Evolutionary conservation across 2,113 vertebrate genomes (phyloP).

Genomic region (Trematomus loennbergii): DNA sequence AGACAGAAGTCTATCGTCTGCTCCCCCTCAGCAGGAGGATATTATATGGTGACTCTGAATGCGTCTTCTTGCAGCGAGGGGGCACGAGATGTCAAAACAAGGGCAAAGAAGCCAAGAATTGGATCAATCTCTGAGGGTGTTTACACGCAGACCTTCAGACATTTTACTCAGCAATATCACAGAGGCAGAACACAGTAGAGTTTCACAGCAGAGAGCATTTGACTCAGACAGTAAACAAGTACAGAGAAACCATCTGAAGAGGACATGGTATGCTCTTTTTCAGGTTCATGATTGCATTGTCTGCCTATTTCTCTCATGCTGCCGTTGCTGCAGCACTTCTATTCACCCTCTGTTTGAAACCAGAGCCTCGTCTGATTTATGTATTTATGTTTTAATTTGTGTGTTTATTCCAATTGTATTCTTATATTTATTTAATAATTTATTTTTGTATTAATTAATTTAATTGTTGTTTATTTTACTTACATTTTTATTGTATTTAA

Average conservation of each 20-base stretch:
- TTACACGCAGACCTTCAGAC: constrained; percentile 19
- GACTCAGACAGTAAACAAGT: not conserved
- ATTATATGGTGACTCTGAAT: constrained; percentile 62
- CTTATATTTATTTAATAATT: no score
- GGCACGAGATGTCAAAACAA: constrained; percentile 41
- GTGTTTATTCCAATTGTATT: no score
- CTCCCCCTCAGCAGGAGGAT: constrained; percentile 46
- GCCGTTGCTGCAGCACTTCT: no score
- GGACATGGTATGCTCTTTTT: no score
- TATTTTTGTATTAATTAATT: no score
- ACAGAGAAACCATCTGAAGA: not conserved
- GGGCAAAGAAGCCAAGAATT: constrained; percentile 17
- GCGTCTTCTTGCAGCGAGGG: constrained; percentile 36
- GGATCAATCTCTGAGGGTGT: constrained; percentile 41
- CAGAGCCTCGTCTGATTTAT: no score
- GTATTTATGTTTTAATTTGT: no score
- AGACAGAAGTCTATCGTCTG: constrained; percentile 71
- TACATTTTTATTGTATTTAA: no score
- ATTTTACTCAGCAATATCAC: not conserved
- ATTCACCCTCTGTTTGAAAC: no score
- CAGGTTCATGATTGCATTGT: not conserved
- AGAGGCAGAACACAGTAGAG: not conserved
- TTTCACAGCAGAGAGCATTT: not conserved
- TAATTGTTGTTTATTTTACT: no score
- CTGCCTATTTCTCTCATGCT: no score